Conservation (phyloP, 2,113 vertebrate genomes). For the Colaptes auratus region DNA sequence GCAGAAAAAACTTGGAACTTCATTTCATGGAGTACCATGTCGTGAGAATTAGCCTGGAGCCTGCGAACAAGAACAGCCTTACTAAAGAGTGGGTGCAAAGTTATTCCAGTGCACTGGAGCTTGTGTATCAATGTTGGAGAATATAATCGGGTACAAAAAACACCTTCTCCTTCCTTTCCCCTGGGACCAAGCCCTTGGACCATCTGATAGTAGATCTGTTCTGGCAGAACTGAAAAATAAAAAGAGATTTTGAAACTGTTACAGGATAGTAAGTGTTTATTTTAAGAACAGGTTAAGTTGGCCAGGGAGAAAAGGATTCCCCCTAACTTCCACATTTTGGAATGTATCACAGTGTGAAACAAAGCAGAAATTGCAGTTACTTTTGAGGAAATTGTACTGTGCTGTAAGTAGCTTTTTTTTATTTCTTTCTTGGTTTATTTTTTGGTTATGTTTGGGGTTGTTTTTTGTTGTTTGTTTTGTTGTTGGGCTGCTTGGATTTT, state of each 20-base stretch:
- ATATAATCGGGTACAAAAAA: conserved; percentile 10
- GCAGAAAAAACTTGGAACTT: background rate
- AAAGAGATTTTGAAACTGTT: conserved; percentile 11
- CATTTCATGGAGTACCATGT: conserved; percentile 9
- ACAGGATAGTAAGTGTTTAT: conserved; percentile 17
- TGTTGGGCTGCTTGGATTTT: too few species aligned
- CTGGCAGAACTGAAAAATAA: conserved; percentile 52
- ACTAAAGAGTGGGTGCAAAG: background rate
- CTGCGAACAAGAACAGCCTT: background rate
- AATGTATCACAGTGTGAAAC: background rate
- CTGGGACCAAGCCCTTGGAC: conserved; percentile 62
- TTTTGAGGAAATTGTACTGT: conserved; percentile 6
- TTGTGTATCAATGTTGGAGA: conserved; percentile 22
- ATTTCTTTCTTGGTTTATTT: background rate
- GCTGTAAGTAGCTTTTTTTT: conserved; percentile 13
- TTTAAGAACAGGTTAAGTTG: conserved; percentile 9
- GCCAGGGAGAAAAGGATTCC: conserved; percentile 28
- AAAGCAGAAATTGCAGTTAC: conserved; percentile 1
- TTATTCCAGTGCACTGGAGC: conserved; percentile 34
- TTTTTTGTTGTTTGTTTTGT: too few species aligned
- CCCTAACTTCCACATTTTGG: background rate
- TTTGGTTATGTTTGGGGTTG: background rate
- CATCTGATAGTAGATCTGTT: background rate
- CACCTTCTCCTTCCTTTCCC: background rate
- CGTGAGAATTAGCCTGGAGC: conserved; percentile 34